Evolutionary conservation across 2,797 vertebrate genomes (phyloP).

Genomic region (Loriculus beryllinus): DNA sequence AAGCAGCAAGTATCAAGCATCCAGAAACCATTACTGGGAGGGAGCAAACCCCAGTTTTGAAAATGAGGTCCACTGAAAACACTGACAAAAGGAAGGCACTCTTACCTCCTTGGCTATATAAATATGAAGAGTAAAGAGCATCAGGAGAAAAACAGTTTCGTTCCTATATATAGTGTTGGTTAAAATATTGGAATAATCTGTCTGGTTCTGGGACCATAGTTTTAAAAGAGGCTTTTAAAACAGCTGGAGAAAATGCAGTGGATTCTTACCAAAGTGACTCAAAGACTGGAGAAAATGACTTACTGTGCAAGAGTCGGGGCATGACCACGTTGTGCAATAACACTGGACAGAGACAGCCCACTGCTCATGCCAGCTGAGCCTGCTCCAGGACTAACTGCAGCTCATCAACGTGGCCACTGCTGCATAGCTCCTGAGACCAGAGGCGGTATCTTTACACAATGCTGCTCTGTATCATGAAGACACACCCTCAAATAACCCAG

Average conservation of each 20-base stretch:
- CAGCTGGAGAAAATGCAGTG: not conserved
- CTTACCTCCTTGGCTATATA: not conserved
- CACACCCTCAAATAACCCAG: not conserved
- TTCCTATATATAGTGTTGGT: not conserved
- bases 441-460: not conserved
- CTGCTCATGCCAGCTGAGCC: not conserved
- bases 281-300: slow-evolving; percentile 5
- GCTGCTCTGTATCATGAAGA: not conserved
- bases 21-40: not conserved
- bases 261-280: not conserved
- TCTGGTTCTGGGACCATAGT: not conserved
- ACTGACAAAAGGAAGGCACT: not conserved
- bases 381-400: not conserved
- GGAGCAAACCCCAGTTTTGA: not conserved
- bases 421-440: not conserved
- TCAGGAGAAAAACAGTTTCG: not conserved
- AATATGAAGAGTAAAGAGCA: not conserved
- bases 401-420: not conserved
- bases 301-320: not conserved
- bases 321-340: not conserved
- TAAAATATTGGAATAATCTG: not conserved
- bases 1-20: not conserved
- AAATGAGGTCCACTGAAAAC: not conserved
- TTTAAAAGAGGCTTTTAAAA: not conserved
- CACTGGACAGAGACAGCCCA: not conserved